Percentiles rank a stretch among this genome's conserved stretches.
Evolutionary conservation across 1,140 invertebrate genomes (phyloP).

Genomic region (Megalonaias nervosa): DNA sequence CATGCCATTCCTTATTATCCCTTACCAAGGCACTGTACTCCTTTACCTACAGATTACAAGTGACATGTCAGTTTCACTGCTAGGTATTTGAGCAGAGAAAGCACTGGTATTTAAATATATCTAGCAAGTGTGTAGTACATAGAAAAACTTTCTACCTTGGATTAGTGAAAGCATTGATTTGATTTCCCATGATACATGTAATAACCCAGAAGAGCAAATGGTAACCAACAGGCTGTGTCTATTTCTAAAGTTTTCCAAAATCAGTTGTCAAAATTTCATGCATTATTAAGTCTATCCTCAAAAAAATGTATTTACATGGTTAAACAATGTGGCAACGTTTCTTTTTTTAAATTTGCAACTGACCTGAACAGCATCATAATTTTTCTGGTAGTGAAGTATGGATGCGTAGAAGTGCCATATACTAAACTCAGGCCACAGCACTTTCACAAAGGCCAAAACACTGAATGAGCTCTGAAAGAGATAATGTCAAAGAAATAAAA

Average conservation of each 20-base stretch:
- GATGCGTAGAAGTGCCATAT: constrained; percentile 91
- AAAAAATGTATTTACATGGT: neutral
- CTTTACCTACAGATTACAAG: too few relatives aligned
- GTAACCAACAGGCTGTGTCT: neutral
- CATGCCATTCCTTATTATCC: too few relatives aligned
- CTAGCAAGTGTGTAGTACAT: too few relatives aligned
- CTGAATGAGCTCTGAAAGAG: constrained; percentile 28
- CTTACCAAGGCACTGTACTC: too few relatives aligned
- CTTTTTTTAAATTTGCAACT: neutral
- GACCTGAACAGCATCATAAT: constrained; percentile 63
- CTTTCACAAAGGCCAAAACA: constrained; percentile 70
- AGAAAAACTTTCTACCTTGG: too few relatives aligned
- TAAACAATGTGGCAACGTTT: neutral
- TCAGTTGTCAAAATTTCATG: neutral
- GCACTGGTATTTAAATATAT: too few relatives aligned
- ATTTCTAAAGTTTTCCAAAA: neutral
- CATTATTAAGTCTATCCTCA: neutral
- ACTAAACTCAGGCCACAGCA: constrained; percentile 94
- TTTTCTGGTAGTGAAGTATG: constrained; percentile 87
- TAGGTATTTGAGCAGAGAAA: too few relatives aligned
- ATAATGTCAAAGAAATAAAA: neutral
- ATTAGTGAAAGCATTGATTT: too few relatives aligned
- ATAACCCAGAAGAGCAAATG: too few relatives aligned
- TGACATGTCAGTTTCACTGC: too few relatives aligned
- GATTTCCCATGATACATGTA: too few relatives aligned